Evolutionary conservation across 2,113 vertebrate genomes (phyloP).

Genomic region (Anas platyrhynchos): DNA sequence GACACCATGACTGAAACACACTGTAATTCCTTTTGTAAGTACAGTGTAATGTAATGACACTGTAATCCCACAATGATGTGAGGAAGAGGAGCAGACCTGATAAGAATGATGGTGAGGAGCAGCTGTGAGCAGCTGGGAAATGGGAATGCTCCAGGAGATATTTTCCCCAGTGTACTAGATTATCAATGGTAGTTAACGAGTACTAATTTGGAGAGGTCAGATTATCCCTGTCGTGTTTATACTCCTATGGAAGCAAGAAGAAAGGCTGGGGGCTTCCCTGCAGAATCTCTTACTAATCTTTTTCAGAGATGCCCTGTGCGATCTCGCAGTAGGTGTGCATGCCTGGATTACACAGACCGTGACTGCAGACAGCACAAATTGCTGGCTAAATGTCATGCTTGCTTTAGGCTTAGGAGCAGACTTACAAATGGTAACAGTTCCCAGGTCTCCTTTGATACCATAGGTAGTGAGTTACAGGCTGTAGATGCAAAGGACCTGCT

Average conservation of each 20-base stretch:
- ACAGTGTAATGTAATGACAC: too few relatives aligned
- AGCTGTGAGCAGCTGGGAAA: neutral
- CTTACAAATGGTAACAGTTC: neutral
- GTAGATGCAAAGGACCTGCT: neutral
- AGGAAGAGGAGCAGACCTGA: neutral
- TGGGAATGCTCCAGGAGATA: neutral
- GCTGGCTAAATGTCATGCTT: neutral
- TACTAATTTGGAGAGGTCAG: neutral
- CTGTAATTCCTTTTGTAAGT: neutral
- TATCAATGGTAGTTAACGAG: neutral
- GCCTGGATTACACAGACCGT: neutral
- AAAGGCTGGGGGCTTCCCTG: neutral
- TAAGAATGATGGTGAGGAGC: neutral
- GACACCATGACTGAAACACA: neutral
- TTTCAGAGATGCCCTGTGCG: neutral
- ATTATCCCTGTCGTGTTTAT: neutral
- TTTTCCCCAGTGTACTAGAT: neutral
- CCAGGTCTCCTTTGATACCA: neutral
- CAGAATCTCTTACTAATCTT: neutral
- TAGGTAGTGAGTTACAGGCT: neutral
- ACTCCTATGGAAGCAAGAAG: neutral
- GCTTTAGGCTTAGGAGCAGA: neutral
- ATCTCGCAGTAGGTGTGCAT: neutral
- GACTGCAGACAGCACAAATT: neutral
- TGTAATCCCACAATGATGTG: too few relatives aligned